Base-by-base conservation (phyloP, 2,888 invertebrate genomes). In the Hemithea aestivaria region DNA sequence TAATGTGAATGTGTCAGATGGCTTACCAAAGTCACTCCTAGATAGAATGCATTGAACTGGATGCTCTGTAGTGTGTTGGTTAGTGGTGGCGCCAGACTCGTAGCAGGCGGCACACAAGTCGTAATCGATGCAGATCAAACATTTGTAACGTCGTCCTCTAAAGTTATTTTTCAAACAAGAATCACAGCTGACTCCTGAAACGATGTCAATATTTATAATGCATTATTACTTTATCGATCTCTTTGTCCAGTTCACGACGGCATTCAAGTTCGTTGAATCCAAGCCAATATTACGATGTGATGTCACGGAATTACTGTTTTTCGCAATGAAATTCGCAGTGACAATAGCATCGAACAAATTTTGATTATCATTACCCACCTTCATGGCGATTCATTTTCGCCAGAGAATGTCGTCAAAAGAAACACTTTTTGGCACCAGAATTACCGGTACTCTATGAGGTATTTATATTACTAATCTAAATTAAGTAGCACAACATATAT, bases 1-100 rank as follows among this genome's bases (percentile, higher is more conserved):
- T 20, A 7, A 10, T 29, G 29, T 26, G 47, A 35, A 35, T 43
- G 21, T 50, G 45, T 52, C 51, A 40, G 49, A 48, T 45, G 44
- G 41, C 84, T 89, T 84, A 95, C 95, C 98, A 90, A 96, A 97
- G 89, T 99, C 99, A 80, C 95, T 92, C 85, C 97, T 91, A 59
- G 98, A 98, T 72, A 99, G 91, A 68, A 99, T 98, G 84, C 98
- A 98, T 89, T 99, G 99, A 96, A 99, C 97, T 42, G 99, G 97
- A 89, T 99, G 99, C 83, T 97, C 97, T 63, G 94, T 93, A 58
- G 95, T 94, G 84, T 99, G 99, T 66, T 96, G 92, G 56, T 96
- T 95, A 62, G 95, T 95, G 51, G 94, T 95, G 53, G 95, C 95
- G 66, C 96, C 96, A 63, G 93, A 93, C 80, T 98, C 97, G 84